Percentiles rank a stretch among this genome's conserved stretches.
Evolutionary conservation across 2,797 vertebrate genomes (phyloP).

Genomic region (Ctenopoma multispine): DNA sequence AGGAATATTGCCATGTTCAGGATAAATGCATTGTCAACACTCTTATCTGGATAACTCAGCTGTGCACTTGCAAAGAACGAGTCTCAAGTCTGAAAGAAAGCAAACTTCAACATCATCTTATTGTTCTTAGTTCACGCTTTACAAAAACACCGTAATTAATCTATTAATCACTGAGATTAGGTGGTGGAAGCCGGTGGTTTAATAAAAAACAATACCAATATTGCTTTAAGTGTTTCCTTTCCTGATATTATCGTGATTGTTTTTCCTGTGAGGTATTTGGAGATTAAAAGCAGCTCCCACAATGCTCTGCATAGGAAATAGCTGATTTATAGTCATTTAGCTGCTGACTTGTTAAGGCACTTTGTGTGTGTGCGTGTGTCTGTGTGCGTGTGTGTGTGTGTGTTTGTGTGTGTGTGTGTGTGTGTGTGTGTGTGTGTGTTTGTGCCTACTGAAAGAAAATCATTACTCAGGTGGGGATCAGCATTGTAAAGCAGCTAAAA

Average conservation of each 20-base stretch:
- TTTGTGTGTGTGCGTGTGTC: slow-evolving; percentile 7
- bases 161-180: slow-evolving; percentile 10
- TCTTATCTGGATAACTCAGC: too few relatives aligned
- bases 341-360: slow-evolving; percentile 55
- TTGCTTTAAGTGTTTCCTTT: background rate
- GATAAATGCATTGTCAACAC: too few relatives aligned
- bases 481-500: slow-evolving; percentile 52
- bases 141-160: slow-evolving; percentile 4
- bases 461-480: slow-evolving; percentile 64
- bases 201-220: background rate
- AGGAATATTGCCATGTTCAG: too few relatives aligned
- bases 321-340: slow-evolving; percentile 49
- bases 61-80: too few relatives aligned
- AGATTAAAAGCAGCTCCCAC: slow-evolving; percentile 22
- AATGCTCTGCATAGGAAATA: slow-evolving; percentile 17
- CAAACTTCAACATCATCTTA: background rate
- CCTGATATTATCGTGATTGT: background rate
- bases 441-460: too few relatives aligned
- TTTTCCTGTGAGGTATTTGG: slow-evolving; percentile 6
- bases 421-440: slow-evolving; percentile 25
- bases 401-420: slow-evolving; percentile 11
- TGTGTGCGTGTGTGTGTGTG: slow-evolving; percentile 32
- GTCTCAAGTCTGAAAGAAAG: background rate
- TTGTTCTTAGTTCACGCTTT: slow-evolving; percentile 8
- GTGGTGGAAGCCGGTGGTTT: background rate